Conservation (phyloP, 2,113 vertebrate genomes). For the Australoheros scitulus region DNA sequence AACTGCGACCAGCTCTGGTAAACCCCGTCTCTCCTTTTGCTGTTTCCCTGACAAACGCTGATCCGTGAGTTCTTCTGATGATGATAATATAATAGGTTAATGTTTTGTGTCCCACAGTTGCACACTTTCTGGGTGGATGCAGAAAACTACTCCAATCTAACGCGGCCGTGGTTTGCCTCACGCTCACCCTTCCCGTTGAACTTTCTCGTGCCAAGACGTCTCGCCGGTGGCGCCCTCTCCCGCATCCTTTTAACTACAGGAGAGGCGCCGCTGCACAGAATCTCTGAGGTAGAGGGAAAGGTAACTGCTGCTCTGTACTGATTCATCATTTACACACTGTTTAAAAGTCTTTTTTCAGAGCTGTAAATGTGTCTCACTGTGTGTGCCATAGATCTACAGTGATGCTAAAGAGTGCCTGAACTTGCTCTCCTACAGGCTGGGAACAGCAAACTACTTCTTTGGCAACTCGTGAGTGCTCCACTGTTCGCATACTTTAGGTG, state of each 20-base stretch:
- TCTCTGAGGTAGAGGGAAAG: slow-evolving; percentile 93
- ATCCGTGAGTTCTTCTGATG: background rate
- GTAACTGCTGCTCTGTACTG: slow-evolving; percentile 66
- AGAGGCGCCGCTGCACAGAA: slow-evolving; percentile 85
- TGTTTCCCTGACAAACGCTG: background rate
- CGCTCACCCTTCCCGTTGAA: slow-evolving; percentile 91
- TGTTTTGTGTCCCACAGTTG: slow-evolving; percentile 77
- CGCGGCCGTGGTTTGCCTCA: slow-evolving; percentile 95
- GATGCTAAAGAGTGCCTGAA: slow-evolving; percentile 99
- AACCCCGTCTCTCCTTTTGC: background rate
- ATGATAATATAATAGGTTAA: background rate
- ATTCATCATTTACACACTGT: background rate
- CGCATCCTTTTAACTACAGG: slow-evolving; percentile 92
- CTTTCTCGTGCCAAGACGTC: slow-evolving; percentile 87
- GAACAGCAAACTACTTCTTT: slow-evolving; percentile 92
- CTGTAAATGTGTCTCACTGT: background rate
- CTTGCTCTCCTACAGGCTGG: slow-evolving; percentile 92
- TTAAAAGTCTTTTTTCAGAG: background rate
- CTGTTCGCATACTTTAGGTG: background rate
- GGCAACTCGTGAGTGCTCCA: slow-evolving; percentile 87
- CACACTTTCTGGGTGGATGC: slow-evolving; percentile 98
- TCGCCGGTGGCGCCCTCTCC: slow-evolving; percentile 86
- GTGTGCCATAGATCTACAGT: slow-evolving; percentile 88
- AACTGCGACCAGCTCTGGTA: slow-evolving; percentile 91
- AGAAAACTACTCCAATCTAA: slow-evolving; percentile 93